phyloP scores from a whole-genome alignment of 1,140 invertebrate genomes.

The Thalassaphorura encarpata region DNA sequence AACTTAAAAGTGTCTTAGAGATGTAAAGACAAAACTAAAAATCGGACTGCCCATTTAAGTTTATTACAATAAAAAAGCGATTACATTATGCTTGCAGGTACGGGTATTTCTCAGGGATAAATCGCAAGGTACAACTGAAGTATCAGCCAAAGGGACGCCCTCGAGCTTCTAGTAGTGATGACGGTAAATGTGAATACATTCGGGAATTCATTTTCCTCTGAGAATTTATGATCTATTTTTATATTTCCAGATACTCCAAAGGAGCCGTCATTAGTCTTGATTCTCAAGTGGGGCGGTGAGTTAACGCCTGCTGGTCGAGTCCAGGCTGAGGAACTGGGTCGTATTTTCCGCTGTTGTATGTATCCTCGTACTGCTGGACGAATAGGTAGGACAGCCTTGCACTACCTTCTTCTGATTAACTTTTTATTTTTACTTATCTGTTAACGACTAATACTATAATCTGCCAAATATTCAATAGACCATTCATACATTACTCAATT shows the following conservation, averaged over 20 bases:
- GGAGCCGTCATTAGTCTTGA: conserved; percentile 83
- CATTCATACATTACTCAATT: no score
- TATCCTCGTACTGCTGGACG: conserved; percentile 65
- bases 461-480: not conserved
- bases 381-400: conserved; percentile 25
- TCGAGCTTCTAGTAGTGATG: conserved; percentile 85
- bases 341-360: conserved; percentile 94
- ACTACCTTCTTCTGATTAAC: not conserved
- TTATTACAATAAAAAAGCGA: no score
- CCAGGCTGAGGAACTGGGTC: conserved; percentile 93
- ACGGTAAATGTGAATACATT: conserved; percentile 70
- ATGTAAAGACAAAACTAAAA: conserved; percentile 63
- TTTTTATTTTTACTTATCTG: no score
- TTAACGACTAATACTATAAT: no score
- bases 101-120: conserved; percentile 99
- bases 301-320: conserved; percentile 75
- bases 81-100: conserved; percentile 64
- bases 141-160: conserved; percentile 93
- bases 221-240: no score
- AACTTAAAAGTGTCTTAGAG: conserved; percentile 95
- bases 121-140: conserved; percentile 99
- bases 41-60: no score
- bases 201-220: no score
- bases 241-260: conserved; percentile 60
- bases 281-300: conserved; percentile 99